Conservation (phyloP, 2,113 vertebrate genomes). For the Pyrgilauda ruficollis region DNA sequence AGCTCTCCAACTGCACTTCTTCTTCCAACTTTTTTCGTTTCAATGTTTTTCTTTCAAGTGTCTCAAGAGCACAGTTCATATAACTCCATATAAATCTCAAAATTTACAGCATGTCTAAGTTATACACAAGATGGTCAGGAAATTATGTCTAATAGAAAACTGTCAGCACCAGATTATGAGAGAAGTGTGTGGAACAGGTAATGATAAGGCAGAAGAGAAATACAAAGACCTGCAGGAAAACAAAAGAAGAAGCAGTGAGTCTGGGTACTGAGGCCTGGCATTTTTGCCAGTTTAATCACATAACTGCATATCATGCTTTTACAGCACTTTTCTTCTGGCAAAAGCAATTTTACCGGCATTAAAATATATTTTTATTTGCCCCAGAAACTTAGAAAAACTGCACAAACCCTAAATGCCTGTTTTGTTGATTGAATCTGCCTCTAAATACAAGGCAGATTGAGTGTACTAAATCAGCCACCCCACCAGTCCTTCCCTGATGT, state of each 20-base stretch:
- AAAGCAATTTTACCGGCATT: background rate
- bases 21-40: slow-evolving; percentile 18
- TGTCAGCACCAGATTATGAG: slow-evolving; percentile 50
- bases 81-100: slow-evolving; percentile 39
- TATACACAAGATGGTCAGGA: slow-evolving; percentile 56
- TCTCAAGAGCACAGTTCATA: slow-evolving; percentile 36
- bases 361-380: background rate
- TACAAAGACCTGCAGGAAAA: background rate
- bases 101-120: slow-evolving; percentile 36
- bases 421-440: background rate
- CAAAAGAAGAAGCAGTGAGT: background rate
- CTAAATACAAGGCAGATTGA: background rate
- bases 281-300: background rate
- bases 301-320: background rate
- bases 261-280: background rate
- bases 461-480: background rate
- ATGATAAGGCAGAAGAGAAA: background rate
- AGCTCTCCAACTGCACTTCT: slow-evolving; percentile 6
- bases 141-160: slow-evolving; percentile 45
- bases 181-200: slow-evolving; percentile 11
- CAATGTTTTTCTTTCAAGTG: slow-evolving; percentile 25
- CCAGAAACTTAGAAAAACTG: background rate
- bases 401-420: background rate
- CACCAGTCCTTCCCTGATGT: background rate
- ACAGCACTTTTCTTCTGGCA: background rate